Percentiles rank a stretch among this genome's conserved stretches.
Conservation (phyloP, 2,888 invertebrate species). For the Scrobipalpa costella region DNA sequence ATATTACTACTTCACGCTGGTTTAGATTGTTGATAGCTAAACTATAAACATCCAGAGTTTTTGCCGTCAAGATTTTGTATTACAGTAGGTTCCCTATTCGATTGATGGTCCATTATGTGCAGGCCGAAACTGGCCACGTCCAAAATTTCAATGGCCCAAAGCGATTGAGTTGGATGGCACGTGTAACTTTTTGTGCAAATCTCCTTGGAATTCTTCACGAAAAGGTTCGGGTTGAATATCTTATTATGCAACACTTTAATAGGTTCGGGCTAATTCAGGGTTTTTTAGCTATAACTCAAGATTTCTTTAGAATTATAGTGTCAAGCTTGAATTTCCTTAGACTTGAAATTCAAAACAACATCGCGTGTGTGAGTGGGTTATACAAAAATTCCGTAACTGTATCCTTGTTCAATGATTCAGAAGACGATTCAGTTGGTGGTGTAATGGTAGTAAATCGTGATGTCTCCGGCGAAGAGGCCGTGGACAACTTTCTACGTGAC, state of each 20-base stretch:
- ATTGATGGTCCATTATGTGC: slow-evolving; percentile 72
- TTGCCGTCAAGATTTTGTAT: not conserved
- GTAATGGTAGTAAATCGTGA: slow-evolving; percentile 34
- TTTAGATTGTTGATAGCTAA: slow-evolving; percentile 28
- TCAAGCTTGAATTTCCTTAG: slow-evolving; percentile 34
- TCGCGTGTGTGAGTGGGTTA: slow-evolving; percentile 32
- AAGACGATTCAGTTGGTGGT: slow-evolving; percentile 17
- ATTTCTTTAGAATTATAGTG: slow-evolving; percentile 46
- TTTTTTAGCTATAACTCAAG: slow-evolving; percentile 46
- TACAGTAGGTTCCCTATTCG: slow-evolving; percentile 36
- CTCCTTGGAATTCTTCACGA: slow-evolving; percentile 69
- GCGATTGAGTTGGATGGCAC: slow-evolving; percentile 71
- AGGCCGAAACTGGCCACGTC: slow-evolving; percentile 61
- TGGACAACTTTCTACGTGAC: slow-evolving; percentile 78
- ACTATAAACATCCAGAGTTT: slow-evolving; percentile 21
- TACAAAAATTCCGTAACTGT: slow-evolving; percentile 39
- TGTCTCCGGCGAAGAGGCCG: slow-evolving; percentile 46
- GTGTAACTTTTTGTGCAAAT: slow-evolving; percentile 79
- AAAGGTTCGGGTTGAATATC: slow-evolving; percentile 67
- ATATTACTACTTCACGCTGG: slow-evolving; percentile 50
- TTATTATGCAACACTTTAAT: slow-evolving; percentile 74
- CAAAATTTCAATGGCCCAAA: slow-evolving; percentile 77
- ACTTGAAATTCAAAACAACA: slow-evolving; percentile 8
- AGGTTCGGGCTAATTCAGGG: slow-evolving; percentile 46
- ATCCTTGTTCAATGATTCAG: slow-evolving; percentile 38